A percentile compares a stretch with the other conserved stretches of the same genome.
phyloP scores from a whole-genome alignment of 30 jellyfish, hydroid and myxozoan species.

The Aurelia sp. region DNA sequence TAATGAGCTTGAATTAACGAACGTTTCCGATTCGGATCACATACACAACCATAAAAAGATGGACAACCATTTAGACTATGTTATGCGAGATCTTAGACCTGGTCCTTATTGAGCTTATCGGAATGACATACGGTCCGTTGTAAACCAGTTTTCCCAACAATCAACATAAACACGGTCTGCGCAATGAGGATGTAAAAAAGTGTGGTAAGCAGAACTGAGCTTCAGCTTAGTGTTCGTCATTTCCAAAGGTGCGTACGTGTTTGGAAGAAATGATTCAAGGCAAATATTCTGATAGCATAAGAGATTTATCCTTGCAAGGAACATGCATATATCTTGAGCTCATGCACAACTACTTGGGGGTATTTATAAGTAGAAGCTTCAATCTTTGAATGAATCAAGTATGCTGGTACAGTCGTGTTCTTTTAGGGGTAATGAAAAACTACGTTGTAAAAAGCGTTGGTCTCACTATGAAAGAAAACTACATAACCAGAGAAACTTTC shows the following conservation, averaged over 20 bases:
- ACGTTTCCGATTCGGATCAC: slow-evolving; percentile 16
- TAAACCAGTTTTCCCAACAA: slow-evolving; percentile 10
- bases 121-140: slow-evolving; percentile 21
- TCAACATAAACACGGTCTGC: slow-evolving; percentile 27
- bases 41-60: slow-evolving; percentile 30
- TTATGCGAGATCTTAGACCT: slow-evolving; percentile 9
- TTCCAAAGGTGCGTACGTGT: slow-evolving; percentile 8
- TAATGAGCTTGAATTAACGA: slow-evolving; percentile 8
- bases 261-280: slow-evolving; percentile 1
- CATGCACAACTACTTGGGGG: slow-evolving; percentile 14
- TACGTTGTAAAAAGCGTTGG: neutral
- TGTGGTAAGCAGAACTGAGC: slow-evolving; percentile 44
- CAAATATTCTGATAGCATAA: neutral
- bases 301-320: slow-evolving; percentile 53
- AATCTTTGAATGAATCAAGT: slow-evolving; percentile 27
- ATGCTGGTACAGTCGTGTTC: slow-evolving; percentile 46
- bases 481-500: slow-evolving; percentile 28
- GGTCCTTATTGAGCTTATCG: slow-evolving; percentile 27
- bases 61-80: slow-evolving; percentile 46
- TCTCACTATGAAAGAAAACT: slow-evolving; percentile 35
- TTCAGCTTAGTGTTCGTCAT: slow-evolving; percentile 26
- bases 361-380: slow-evolving; percentile 53
- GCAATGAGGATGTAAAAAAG: slow-evolving; percentile 33
- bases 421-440: slow-evolving; percentile 64
- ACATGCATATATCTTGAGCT: slow-evolving; percentile 49